phyloP scores from a whole-genome alignment of 2,888 invertebrate genomes.

The Elaeidobius kamerunicus region DNA sequence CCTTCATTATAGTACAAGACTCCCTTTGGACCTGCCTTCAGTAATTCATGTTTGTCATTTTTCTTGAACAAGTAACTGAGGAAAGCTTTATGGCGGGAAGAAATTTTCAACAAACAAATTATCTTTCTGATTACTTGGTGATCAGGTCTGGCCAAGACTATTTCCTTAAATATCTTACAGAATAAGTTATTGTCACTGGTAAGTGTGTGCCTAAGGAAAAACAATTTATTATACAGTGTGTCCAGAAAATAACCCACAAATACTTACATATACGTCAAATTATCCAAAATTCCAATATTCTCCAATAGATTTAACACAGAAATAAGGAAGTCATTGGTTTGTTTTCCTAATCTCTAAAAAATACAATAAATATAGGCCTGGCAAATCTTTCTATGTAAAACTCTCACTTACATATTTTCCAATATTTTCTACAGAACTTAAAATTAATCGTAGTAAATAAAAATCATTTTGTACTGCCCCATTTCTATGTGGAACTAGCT shows the following conservation, averaged over 20 bases:
- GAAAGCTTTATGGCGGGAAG: slow-evolving; percentile 34
- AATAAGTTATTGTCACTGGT: slow-evolving; percentile 20
- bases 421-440: slow-evolving; percentile 33
- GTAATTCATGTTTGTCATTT: slow-evolving; percentile 27
- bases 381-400: too few relatives aligned
- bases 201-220: slow-evolving; percentile 26
- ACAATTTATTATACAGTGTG: slow-evolving; percentile 1
- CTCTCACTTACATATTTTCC: slow-evolving; percentile 40
- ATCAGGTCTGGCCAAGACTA: slow-evolving; percentile 35
- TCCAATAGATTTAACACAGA: slow-evolving; percentile 34
- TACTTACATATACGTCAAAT: slow-evolving; percentile 8
- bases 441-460: slow-evolving; percentile 33
- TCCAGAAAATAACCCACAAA: background rate
- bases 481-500: slow-evolving; percentile 23
- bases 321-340: slow-evolving; percentile 34
- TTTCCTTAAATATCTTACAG: slow-evolving; percentile 33
- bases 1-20: slow-evolving; percentile 39
- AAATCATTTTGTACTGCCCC: slow-evolving; percentile 20
- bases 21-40: slow-evolving; percentile 29
- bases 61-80: slow-evolving; percentile 36
- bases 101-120: slow-evolving; percentile 35
- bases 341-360: slow-evolving; percentile 36
- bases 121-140: slow-evolving; percentile 31
- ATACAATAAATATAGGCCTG: too few relatives aligned
- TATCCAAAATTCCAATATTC: slow-evolving; percentile 11